A percentile compares a stretch with the other conserved stretches of the same genome.
Evolutionary conservation across 1,140 invertebrate genomes (phyloP).

Genomic region (Drosophila fuyamai): DNA sequence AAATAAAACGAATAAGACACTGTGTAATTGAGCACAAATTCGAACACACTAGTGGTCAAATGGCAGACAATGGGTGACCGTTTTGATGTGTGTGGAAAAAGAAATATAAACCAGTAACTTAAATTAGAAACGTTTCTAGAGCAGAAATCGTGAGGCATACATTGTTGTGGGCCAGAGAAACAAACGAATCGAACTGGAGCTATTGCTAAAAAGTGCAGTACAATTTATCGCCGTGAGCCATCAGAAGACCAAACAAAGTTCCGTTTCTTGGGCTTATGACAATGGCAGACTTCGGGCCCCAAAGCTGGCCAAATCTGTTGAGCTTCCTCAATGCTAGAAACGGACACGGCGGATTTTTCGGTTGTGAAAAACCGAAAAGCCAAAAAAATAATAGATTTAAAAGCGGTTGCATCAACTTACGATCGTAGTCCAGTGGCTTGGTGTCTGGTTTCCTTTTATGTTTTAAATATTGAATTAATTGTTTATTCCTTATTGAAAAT

Average conservation of each 20-base stretch:
- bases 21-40: constrained; percentile 56
- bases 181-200: constrained; percentile 45
- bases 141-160: constrained; percentile 64
- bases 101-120: constrained; percentile 74
- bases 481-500: constrained; percentile 59
- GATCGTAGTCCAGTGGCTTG: constrained; percentile 27
- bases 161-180: constrained; percentile 22
- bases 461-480: constrained; percentile 44
- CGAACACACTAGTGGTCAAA: constrained; percentile 61
- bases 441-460: constrained; percentile 64
- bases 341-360: constrained; percentile 30
- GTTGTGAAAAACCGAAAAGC: constrained; percentile 28
- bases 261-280: constrained; percentile 61
- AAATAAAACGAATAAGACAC: constrained; percentile 28
- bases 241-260: constrained; percentile 55
- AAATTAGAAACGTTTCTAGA: constrained; percentile 67
- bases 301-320: constrained; percentile 32
- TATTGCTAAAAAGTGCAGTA: constrained; percentile 35
- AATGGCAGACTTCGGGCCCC: constrained; percentile 30
- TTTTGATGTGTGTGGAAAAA: constrained; percentile 58
- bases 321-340: constrained; percentile 71
- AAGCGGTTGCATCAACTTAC: constrained; percentile 57
- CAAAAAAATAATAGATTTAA: constrained; percentile 31
- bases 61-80: constrained; percentile 58
- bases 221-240: constrained; percentile 50